phyloP scores from a whole-genome alignment of 2,888 invertebrate species.

The Seira ritae region DNA sequence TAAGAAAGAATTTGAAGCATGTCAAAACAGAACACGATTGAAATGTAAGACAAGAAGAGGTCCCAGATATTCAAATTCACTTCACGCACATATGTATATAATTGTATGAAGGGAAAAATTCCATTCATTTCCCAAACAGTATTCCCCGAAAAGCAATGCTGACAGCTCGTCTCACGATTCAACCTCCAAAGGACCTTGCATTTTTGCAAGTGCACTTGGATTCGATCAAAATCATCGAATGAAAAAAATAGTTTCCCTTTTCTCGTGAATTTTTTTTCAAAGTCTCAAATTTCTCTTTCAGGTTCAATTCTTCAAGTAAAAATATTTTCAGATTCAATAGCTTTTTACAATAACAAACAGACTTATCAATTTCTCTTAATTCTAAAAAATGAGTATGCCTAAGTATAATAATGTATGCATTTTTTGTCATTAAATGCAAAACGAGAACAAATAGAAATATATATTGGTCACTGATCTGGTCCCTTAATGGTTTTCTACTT shows the following conservation, averaged over 20 bases:
- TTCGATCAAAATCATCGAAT: not conserved
- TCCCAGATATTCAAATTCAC: not conserved
- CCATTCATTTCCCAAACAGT: not conserved
- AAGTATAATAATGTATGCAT: not conserved
- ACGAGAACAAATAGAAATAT: not conserved
- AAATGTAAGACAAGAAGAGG: not conserved
- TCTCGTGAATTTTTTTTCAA: not conserved
- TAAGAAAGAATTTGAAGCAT: not conserved
- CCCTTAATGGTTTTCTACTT: not conserved
- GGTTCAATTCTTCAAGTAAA: not conserved
- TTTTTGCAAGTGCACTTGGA: not conserved
- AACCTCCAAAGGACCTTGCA: slow-evolving; percentile 44
- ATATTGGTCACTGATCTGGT: not conserved
- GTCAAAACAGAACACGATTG: slow-evolving; percentile 9
- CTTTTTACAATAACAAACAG: not conserved
- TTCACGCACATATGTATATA: slow-evolving; percentile 4
- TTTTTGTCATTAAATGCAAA: not conserved
- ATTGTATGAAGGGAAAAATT: too few relatives aligned
- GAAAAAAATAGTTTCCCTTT: not conserved
- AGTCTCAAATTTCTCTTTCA: not conserved
- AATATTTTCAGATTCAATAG: not conserved
- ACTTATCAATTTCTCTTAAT: not conserved
- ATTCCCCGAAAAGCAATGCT: slow-evolving; percentile 18
- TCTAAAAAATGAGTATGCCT: not conserved
- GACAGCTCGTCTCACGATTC: slow-evolving; percentile 61